Conservation (phyloP, 2,797 vertebrate genomes). For the Gobionotothen gibberifrons region DNA sequence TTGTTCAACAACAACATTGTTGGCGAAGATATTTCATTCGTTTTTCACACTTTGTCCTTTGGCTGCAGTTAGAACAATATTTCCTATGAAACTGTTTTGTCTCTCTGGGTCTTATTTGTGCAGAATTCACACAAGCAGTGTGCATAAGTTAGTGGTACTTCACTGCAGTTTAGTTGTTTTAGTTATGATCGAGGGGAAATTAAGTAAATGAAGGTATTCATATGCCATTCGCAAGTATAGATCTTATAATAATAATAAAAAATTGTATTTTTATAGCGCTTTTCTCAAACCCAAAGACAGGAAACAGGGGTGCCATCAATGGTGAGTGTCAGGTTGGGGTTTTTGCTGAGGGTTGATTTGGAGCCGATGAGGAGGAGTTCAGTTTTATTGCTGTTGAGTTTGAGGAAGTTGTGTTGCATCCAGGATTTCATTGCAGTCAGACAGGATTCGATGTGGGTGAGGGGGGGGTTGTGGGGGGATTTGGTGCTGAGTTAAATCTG, state of each 20-base stretch:
- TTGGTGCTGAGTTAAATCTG: too few species aligned
- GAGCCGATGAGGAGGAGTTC: too few species aligned
- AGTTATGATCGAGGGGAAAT: neutral
- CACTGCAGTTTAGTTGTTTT: neutral
- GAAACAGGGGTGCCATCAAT: too few species aligned
- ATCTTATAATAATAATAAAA: neutral
- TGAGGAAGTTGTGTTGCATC: too few species aligned
- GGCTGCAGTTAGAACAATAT: conserved; percentile 14
- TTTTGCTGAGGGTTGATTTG: too few species aligned
- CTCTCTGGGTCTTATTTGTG: conserved; percentile 1
- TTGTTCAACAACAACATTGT: conserved; percentile 11
- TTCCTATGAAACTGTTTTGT: neutral
- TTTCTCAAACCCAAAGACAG: too few species aligned
- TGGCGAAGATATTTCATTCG: conserved; percentile 21
- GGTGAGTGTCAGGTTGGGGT: too few species aligned
- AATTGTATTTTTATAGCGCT: too few species aligned
- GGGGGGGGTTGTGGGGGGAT: too few species aligned
- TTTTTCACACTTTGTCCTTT: conserved; percentile 49
- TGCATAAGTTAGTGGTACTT: neutral
- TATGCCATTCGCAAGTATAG: neutral
- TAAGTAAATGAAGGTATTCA: neutral
- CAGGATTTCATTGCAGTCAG: too few species aligned
- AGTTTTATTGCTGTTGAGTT: too few species aligned
- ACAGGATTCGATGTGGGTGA: too few species aligned
- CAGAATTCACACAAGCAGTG: conserved; percentile 3